A percentile compares a stretch with the other conserved stretches of the same genome.
These are phyloP conservation scores for Mus spretus DNA, from an alignment of 2,797 vertebrate genomes.

Conservation along the genomic window DNA sequence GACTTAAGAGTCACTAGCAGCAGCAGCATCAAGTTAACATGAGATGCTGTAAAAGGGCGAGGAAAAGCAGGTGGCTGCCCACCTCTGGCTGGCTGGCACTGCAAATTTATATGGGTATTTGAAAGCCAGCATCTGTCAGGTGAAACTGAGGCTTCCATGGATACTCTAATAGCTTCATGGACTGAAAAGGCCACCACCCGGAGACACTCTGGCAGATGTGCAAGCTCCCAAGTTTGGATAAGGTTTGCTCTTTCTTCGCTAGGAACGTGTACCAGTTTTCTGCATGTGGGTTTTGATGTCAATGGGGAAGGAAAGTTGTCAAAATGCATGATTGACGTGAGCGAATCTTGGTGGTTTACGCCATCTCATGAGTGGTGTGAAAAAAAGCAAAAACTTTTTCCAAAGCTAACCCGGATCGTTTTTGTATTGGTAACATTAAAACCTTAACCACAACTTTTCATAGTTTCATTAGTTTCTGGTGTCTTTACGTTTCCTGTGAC, in stretches of 20 bases:
- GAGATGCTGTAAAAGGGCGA: neutral
- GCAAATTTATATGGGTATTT: neutral
- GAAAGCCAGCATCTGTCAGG: neutral
- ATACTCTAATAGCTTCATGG: neutral
- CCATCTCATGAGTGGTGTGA: slow-evolving; percentile 38
- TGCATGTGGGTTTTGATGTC: neutral
- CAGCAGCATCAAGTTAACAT: neutral
- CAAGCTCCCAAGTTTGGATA: neutral
- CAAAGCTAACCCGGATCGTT: slow-evolving; percentile 31
- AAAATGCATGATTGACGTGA: slow-evolving; percentile 60
- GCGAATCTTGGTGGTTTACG: slow-evolving; percentile 60
- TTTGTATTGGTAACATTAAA: slow-evolving; percentile 52
- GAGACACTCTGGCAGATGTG: neutral
- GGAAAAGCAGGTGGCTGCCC: neutral
- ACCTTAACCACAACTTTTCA: slow-evolving; percentile 71
- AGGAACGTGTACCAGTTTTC: slow-evolving; percentile 26
- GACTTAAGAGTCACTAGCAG: neutral
- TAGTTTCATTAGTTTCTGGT: slow-evolving; percentile 55
- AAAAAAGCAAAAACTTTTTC: slow-evolving; percentile 4
- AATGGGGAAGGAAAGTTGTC: slow-evolving; percentile 17
- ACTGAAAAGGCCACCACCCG: neutral
- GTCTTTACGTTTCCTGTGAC: slow-evolving; percentile 80
- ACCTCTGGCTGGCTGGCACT: neutral
- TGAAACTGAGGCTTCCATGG: neutral
- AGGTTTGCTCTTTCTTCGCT: neutral